Evolutionary conservation across 2,113 vertebrate genomes (phyloP).

Genomic region (Danionella cerebrum): DNA sequence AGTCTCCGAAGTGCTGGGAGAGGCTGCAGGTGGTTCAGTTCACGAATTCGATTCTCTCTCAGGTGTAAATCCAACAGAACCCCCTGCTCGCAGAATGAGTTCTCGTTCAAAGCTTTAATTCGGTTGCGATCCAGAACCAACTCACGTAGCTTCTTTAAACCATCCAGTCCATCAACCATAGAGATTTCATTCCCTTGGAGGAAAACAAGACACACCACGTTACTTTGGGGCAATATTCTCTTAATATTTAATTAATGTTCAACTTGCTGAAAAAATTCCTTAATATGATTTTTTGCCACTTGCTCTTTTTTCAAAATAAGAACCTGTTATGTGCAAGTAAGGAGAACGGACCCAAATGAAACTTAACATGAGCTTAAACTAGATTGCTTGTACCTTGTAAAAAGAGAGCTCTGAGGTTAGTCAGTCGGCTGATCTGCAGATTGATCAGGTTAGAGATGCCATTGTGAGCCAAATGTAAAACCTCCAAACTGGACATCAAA

Average conservation of each 20-base stretch:
- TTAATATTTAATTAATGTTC: too few relatives aligned
- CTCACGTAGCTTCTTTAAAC: conserved; percentile 66
- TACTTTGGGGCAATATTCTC: too few relatives aligned
- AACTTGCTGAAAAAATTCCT: too few relatives aligned
- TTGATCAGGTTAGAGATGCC: conserved; percentile 77
- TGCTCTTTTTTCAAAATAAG: too few relatives aligned
- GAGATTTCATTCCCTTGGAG: conserved; percentile 75
- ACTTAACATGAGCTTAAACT: too few relatives aligned
- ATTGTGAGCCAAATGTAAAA: conserved; percentile 81
- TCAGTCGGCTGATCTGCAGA: conserved; percentile 78
- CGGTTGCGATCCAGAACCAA: conserved; percentile 75
- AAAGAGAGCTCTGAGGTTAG: conserved; percentile 76
- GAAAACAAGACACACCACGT: background rate
- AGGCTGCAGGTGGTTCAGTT: conserved; percentile 66
- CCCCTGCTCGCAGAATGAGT: conserved; percentile 66
- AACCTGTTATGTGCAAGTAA: too few relatives aligned
- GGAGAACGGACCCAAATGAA: too few relatives aligned
- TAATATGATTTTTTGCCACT: too few relatives aligned
- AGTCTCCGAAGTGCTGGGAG: conserved; percentile 71
- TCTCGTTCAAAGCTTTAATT: conserved; percentile 66
- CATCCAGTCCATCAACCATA: conserved; percentile 76
- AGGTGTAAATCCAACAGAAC: conserved; percentile 68
- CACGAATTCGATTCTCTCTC: conserved; percentile 73
- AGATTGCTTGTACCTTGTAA: conserved; percentile 64
- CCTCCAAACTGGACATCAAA: conserved; percentile 80